A percentile compares a stretch with the other conserved stretches of the same genome.
phyloP scores from a whole-genome alignment of 2,113 vertebrate species.

The Muscicapa adusta region DNA sequence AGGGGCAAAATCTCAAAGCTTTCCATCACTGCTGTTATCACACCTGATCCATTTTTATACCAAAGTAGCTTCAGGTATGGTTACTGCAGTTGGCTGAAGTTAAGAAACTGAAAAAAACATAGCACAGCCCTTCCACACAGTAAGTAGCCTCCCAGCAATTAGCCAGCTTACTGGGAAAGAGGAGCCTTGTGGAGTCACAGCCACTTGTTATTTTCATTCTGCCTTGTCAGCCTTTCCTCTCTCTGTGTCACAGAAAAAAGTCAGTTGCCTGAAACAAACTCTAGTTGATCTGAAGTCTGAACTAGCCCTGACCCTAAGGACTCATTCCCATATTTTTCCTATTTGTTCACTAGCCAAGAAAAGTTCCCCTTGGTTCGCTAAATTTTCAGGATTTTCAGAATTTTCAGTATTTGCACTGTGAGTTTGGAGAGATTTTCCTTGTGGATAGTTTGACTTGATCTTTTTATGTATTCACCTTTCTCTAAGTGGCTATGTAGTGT shows the following conservation, averaged over 20 bases:
- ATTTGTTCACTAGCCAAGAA: neutral
- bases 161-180: conserved; percentile 2
- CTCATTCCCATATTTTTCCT: neutral
- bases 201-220: neutral
- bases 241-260: conserved; percentile 14
- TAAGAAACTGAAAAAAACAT: neutral
- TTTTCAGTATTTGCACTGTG: neutral
- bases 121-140: neutral
- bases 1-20: neutral
- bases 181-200: neutral
- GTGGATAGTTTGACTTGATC: neutral
- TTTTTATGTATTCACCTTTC: conserved; percentile 17
- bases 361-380: neutral
- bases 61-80: neutral
- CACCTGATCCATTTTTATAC: neutral
- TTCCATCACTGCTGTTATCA: neutral
- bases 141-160: neutral
- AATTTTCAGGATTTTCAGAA: neutral
- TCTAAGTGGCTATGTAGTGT: neutral
- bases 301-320: neutral
- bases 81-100: neutral
- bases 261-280: neutral
- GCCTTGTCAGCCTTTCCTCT: conserved; percentile 7
- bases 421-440: neutral
- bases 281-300: neutral